phyloP scores from a whole-genome alignment of 2,113 vertebrate species.

The Phrynocephalus versicolor region DNA sequence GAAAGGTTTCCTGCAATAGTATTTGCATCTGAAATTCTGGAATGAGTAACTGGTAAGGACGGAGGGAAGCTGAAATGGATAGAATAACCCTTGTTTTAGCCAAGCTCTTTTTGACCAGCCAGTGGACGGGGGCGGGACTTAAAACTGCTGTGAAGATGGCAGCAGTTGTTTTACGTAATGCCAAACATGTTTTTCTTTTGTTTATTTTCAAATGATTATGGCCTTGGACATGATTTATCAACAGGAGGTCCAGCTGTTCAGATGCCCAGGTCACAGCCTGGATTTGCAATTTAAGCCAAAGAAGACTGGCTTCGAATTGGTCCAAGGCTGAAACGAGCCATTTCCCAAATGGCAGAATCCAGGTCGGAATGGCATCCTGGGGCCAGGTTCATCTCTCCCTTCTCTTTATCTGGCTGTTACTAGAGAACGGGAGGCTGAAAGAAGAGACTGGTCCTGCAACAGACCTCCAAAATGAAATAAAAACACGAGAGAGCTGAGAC shows the following conservation, averaged over 20 bases:
- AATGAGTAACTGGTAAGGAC: no score
- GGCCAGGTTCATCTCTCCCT: neutral
- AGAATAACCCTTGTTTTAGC: no score
- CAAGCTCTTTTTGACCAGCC: no score
- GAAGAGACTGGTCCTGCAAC: neutral
- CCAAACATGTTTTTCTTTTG: neutral
- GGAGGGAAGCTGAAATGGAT: no score
- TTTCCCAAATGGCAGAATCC: no score
- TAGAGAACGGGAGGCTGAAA: neutral
- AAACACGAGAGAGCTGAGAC: neutral
- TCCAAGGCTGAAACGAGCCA: neutral
- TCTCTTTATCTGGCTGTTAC: neutral
- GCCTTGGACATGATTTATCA: no score
- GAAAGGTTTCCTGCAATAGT: no score
- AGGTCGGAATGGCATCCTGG: neutral
- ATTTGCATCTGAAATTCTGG: no score
- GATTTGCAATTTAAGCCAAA: neutral
- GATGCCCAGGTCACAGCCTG: neutral
- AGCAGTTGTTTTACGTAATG: neutral
- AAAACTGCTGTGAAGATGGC: no score
- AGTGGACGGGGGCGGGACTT: no score
- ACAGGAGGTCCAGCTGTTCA: no score
- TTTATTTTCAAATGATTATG: neutral
- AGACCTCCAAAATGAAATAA: neutral
- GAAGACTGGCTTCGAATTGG: neutral